A percentile compares a stretch with the other conserved stretches of the same genome.
phyloP scores from a whole-genome alignment of 1,140 invertebrate genomes.

The Hycleus phaleratus region DNA sequence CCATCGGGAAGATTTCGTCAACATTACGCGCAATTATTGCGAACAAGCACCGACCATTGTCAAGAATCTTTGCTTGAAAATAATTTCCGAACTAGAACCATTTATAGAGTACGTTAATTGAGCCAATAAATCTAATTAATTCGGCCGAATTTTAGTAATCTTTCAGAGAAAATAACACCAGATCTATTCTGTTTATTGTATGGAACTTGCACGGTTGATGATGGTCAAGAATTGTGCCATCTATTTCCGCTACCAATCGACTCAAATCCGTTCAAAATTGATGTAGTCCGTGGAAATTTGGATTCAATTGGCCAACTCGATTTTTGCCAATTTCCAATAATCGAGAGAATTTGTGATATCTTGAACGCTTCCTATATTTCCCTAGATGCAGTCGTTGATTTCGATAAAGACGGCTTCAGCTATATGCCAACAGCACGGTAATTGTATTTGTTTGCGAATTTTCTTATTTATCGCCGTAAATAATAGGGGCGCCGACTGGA shows the following conservation, averaged over 20 bases:
- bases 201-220: slow-evolving; percentile 1
- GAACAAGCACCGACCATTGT: neutral
- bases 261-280: neutral
- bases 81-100: neutral
- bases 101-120: neutral
- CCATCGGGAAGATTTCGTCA: neutral
- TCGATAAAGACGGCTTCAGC: slow-evolving; percentile 5
- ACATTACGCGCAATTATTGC: neutral
- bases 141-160: neutral
- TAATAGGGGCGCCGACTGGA: slow-evolving; percentile 1
- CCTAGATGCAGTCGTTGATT: neutral
- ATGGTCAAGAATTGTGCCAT: neutral
- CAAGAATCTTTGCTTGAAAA: neutral
- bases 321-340: neutral
- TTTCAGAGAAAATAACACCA: neutral
- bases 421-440: neutral
- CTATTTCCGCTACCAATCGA: neutral
- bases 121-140: neutral
- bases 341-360: neutral
- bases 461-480: neutral
- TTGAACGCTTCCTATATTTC: slow-evolving; percentile 1
- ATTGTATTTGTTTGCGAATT: neutral
- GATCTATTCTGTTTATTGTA: slow-evolving; percentile 4
- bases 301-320: neutral
- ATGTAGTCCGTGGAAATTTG: no score